Evolutionary conservation across 2,797 vertebrate species (phyloP).

Genomic region (Acanthiza pusilla): DNA sequence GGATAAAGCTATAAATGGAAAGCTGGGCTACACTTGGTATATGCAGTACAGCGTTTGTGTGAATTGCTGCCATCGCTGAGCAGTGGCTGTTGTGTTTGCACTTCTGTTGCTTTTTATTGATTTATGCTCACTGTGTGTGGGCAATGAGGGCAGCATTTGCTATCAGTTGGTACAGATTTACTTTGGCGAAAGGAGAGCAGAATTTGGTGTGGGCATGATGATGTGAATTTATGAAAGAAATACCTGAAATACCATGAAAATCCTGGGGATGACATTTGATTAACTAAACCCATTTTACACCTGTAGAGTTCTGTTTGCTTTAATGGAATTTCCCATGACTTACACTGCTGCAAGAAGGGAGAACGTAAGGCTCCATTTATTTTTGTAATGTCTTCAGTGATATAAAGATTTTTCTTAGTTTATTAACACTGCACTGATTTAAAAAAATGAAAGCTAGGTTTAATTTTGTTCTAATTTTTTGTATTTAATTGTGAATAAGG

Average conservation of each 20-base stretch:
- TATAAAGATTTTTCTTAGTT: neutral
- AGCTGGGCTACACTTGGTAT: neutral
- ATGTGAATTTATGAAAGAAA: neutral
- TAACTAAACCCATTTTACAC: neutral
- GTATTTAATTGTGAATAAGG: neutral
- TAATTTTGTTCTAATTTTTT: neutral
- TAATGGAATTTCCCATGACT: neutral
- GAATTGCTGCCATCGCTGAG: neutral
- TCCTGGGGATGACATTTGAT: neutral
- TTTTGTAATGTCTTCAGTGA: neutral
- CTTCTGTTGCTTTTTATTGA: neutral
- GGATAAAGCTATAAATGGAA: neutral
- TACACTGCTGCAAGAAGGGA: neutral
- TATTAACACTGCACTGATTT: neutral
- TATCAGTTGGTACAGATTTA: neutral
- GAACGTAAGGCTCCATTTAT: neutral
- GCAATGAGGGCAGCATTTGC: neutral
- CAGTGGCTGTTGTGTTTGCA: neutral
- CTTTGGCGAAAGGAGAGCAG: neutral
- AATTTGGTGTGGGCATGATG: neutral
- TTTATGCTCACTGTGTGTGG: neutral
- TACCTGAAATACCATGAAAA: neutral
- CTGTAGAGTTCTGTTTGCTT: neutral
- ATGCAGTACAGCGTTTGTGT: neutral
- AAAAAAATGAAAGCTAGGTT: neutral